These are phyloP conservation scores for Scolopax bukidnonensis DNA, from an alignment of 2,797 vertebrate species.

Conservation along the genomic window DNA sequence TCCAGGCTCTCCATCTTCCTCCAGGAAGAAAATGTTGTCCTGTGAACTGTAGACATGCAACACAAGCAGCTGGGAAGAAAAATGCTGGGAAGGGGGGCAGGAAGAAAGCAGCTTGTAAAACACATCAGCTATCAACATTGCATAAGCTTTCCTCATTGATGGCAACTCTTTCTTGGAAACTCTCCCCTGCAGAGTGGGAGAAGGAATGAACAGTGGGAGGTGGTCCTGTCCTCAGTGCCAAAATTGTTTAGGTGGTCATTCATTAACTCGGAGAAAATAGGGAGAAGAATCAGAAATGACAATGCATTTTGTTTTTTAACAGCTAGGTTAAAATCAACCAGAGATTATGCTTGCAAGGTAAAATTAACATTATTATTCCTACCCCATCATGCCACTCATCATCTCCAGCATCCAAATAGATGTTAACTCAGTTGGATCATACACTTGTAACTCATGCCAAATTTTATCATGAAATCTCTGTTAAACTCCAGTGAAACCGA, in stretches of 20 bases:
- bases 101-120: neutral
- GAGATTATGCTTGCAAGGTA: neutral
- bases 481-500: neutral
- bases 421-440: neutral
- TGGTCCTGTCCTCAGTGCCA: neutral
- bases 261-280: neutral
- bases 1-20: neutral
- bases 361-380: neutral
- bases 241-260: neutral
- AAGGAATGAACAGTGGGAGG: neutral
- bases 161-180: neutral
- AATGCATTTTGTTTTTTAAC: neutral
- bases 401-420: neutral
- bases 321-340: neutral
- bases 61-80: neutral
- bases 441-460: neutral
- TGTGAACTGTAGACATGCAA: rapidly evolving
- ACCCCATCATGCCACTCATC: neutral
- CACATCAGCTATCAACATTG: neutral
- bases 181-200: neutral
- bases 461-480: neutral
- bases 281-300: neutral
- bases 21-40: neutral
- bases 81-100: neutral
- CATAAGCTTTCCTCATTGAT: neutral